phyloP scores from a whole-genome alignment of 2,797 vertebrate genomes.

The Sebastiscus tertius region DNA sequence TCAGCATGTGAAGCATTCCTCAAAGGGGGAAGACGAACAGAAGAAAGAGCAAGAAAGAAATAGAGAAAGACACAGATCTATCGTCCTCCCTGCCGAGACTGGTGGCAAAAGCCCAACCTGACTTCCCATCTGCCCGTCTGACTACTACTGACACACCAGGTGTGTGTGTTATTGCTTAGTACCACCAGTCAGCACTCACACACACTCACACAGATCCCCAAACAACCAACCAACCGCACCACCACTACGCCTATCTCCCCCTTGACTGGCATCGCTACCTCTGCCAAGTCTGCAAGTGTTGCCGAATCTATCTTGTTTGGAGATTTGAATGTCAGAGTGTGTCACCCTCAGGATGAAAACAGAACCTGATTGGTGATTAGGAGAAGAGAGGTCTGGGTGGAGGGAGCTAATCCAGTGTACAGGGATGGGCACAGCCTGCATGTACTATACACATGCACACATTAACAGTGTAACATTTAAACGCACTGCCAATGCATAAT shows the following conservation, averaged over 20 bases:
- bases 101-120: constrained; percentile 42
- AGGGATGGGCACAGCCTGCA: constrained; percentile 12
- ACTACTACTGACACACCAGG: constrained; percentile 67
- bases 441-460: constrained; percentile 13
- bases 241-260: constrained; percentile 20
- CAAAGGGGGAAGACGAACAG: not conserved
- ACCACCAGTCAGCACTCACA: constrained; percentile 48
- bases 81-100: constrained; percentile 8
- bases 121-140: constrained; percentile 60
- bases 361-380: constrained; percentile 67
- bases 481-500: not conserved
- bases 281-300: constrained; percentile 55
- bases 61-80: constrained; percentile 17
- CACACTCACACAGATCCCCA: constrained; percentile 27
- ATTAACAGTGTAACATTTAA: not conserved
- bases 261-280: constrained; percentile 29
- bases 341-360: constrained; percentile 42
- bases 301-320: constrained; percentile 49
- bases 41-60: constrained; percentile 7
- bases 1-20: constrained; percentile 33
- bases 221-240: constrained; percentile 23
- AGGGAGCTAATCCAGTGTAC: constrained; percentile 59
- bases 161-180: constrained; percentile 60
- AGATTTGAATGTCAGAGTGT: constrained; percentile 39
- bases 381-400: constrained; percentile 33